Percentiles rank a stretch among this genome's conserved stretches.
These are phyloP conservation scores for Trachythela sp. DNA, from an alignment of 64 coral and sea anemone genomes.

Conservation along the genomic window DNA sequence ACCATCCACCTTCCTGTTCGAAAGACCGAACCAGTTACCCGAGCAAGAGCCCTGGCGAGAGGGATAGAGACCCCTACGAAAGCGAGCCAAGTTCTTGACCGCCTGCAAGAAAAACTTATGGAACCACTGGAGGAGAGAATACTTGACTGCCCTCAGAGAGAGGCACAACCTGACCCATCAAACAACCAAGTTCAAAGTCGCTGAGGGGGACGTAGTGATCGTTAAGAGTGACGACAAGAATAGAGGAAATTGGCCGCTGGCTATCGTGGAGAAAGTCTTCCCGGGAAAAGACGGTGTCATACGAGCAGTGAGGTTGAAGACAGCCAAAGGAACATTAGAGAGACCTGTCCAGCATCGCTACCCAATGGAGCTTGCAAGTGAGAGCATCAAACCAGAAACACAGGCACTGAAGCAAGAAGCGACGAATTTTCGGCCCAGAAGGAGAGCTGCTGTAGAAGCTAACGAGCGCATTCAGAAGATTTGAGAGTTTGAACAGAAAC, in stretches of 20 bases:
- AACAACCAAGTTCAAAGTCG: background rate
- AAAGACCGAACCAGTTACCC: background rate
- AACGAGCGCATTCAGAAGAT: background rate
- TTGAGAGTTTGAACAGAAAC: background rate
- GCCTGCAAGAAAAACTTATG: conserved; percentile 29
- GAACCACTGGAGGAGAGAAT: conserved; percentile 36
- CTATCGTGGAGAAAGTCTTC: too few relatives aligned
- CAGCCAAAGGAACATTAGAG: conserved; percentile 35
- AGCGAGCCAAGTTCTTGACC: conserved; percentile 22
- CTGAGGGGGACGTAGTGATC: too few relatives aligned
- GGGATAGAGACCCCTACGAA: background rate
- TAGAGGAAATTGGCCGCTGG: too few relatives aligned
- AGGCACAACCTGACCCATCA: conserved; percentile 43
- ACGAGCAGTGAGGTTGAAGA: conserved; percentile 31
- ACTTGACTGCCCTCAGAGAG: conserved; percentile 46
- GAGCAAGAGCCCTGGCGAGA: background rate
- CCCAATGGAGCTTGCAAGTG: conserved; percentile 35
- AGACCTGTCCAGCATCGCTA: conserved; percentile 35
- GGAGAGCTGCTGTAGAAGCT: conserved; percentile 25
- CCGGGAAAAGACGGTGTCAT: background rate
- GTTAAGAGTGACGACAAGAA: too few relatives aligned
- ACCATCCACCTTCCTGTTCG: conserved; percentile 22
- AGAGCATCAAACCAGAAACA: background rate
- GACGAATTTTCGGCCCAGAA: background rate
- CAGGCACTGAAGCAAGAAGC: conserved; percentile 14